phyloP scores from a whole-genome alignment of 1,140 invertebrate species.

The Drosophila nigromelanica region DNA sequence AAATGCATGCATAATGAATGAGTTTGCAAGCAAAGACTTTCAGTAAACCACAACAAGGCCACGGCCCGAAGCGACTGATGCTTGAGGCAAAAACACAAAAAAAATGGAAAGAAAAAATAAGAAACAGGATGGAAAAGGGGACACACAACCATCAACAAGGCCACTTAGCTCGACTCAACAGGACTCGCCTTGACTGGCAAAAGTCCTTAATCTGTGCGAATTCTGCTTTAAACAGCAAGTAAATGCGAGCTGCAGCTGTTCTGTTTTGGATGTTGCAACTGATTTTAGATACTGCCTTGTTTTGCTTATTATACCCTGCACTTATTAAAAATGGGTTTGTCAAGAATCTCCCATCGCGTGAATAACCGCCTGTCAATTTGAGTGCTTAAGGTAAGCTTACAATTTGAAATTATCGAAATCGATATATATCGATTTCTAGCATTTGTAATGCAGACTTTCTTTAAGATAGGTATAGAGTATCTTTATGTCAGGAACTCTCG shows the following conservation, averaged over 20 bases:
- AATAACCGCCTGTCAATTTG: no score
- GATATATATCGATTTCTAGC: no score
- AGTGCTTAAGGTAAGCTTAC: no score
- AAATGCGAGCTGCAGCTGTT: slow-evolving; percentile 5
- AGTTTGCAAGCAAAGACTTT: slow-evolving; percentile 64
- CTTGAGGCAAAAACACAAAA: slow-evolving; percentile 9
- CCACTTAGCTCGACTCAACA: slow-evolving; percentile 35
- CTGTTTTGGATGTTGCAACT: slow-evolving; percentile 2
- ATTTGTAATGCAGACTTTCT: no score
- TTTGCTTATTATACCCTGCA: slow-evolving; percentile 16
- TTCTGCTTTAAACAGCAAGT: slow-evolving; percentile 34
- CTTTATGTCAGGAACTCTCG: no score
- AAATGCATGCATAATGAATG: slow-evolving; percentile 78
- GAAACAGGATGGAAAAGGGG: slow-evolving; percentile 11
- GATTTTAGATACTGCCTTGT: slow-evolving; percentile 39
- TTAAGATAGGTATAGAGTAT: no score
- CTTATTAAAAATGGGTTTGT: no score
- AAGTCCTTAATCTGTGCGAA: slow-evolving; percentile 69
- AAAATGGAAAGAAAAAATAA: slow-evolving; percentile 3
- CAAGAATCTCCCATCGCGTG: no score
- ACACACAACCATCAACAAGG: slow-evolving; percentile 39
- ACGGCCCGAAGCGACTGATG: slow-evolving; percentile 23
- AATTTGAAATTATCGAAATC: no score
- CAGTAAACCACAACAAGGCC: slow-evolving; percentile 38
- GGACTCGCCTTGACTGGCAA: slow-evolving; percentile 28